phyloP scores from a whole-genome alignment of 1,140 invertebrate genomes.

The Drosophila mojavensis region DNA sequence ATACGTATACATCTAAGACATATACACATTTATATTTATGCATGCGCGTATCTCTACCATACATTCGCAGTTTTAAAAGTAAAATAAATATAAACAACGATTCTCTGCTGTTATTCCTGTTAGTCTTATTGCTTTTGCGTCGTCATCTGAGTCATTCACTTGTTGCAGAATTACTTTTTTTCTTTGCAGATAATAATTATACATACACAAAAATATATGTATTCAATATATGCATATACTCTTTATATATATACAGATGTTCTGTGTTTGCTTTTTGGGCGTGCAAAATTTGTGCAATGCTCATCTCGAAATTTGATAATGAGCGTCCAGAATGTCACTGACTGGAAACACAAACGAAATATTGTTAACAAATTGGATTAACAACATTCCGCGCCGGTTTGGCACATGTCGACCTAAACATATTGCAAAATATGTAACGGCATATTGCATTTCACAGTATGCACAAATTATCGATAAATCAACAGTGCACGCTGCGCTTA shows the following conservation, averaged over 20 bases:
- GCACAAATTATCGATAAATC: slow-evolving; percentile 53
- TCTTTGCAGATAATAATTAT: slow-evolving; percentile 61
- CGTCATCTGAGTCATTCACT: slow-evolving; percentile 72
- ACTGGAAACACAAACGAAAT: slow-evolving; percentile 20
- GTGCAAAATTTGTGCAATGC: slow-evolving; percentile 14
- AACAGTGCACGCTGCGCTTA: slow-evolving; percentile 14
- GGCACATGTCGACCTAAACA: slow-evolving; percentile 18
- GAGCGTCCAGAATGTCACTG: slow-evolving; percentile 33
- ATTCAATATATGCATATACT: not conserved
- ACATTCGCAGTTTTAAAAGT: slow-evolving; percentile 54
- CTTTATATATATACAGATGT: slow-evolving; percentile 33
- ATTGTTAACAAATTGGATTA: slow-evolving; percentile 34
- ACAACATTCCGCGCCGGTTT: slow-evolving; percentile 13
- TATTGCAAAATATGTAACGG: slow-evolving; percentile 32
- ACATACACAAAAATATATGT: slow-evolving; percentile 6
- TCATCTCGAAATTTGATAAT: slow-evolving; percentile 23
- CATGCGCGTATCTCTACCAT: slow-evolving; percentile 19
- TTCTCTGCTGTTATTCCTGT: slow-evolving; percentile 50
- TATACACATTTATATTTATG: slow-evolving; percentile 27
- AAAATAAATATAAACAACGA: slow-evolving; percentile 60
- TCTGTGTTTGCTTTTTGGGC: slow-evolving; percentile 47
- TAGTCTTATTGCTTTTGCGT: slow-evolving; percentile 47
- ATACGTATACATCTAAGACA: not conserved
- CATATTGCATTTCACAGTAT: slow-evolving; percentile 33
- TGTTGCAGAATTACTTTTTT: slow-evolving; percentile 67